Percentiles rank a stretch among this genome's conserved stretches.
Evolutionary conservation across 1,140 invertebrate genomes (phyloP).

Genomic region (Drosophila kanapiae): DNA sequence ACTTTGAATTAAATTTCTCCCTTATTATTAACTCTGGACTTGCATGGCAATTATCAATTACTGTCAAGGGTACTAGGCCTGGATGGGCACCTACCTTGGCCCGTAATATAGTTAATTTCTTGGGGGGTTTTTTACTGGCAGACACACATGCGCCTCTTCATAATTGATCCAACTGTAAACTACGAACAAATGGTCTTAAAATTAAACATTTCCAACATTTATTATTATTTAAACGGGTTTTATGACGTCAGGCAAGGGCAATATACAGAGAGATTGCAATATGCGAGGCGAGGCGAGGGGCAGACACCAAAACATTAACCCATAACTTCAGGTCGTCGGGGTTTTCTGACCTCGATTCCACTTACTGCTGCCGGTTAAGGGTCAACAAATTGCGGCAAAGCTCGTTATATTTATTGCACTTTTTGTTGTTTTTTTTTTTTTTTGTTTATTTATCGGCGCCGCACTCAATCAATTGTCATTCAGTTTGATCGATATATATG

Average conservation of each 20-base stretch:
- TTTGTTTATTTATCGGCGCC: not conserved
- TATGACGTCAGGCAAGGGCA: conserved; percentile 25
- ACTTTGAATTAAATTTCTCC: conserved; percentile 9
- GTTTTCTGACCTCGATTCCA: conserved; percentile 21
- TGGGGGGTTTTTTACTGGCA: conserved; percentile 5
- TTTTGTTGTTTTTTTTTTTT: conserved; percentile 6
- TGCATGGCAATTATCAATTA: conserved; percentile 35
- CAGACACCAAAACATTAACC: conserved; percentile 25
- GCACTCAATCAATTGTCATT: conserved; percentile 52
- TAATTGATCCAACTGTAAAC: conserved; percentile 42
- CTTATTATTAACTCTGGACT: conserved; percentile 34
- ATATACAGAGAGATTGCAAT: conserved; percentile 17
- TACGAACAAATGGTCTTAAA: conserved; percentile 32
- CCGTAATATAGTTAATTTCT: conserved; percentile 10
- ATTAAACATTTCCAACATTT: conserved; percentile 20
- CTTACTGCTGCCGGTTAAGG: conserved; percentile 6
- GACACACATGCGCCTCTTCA: conserved; percentile 7
- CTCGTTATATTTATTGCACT: conserved; percentile 34
- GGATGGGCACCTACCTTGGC: not conserved
- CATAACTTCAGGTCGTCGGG: conserved; percentile 30
- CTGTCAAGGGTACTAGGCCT: conserved; percentile 11
- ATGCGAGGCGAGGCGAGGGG: not conserved
- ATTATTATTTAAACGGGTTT: conserved; percentile 27
- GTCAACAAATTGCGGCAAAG: conserved; percentile 20
- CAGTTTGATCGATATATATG: conserved; percentile 30